These are phyloP conservation scores for Syngnathoides biaculeatus DNA, from an alignment of 2,113 vertebrate species.

Conservation along the genomic window DNA sequence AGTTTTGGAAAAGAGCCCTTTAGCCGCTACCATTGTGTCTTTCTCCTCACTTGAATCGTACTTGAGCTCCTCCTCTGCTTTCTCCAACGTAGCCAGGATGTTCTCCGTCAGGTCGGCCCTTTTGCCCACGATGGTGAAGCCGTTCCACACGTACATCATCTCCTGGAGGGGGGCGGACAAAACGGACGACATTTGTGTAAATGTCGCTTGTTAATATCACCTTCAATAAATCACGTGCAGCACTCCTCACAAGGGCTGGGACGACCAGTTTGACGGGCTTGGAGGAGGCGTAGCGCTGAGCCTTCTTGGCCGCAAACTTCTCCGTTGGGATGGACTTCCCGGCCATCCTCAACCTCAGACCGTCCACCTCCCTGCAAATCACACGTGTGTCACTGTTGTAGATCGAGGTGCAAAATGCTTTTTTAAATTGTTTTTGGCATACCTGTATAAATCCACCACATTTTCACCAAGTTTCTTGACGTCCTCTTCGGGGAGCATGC, in stretches of 20 bases:
- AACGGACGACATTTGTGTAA: neutral
- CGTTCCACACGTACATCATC: slow-evolving; percentile 82
- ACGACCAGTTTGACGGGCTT: slow-evolving; percentile 58
- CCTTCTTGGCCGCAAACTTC: slow-evolving; percentile 76
- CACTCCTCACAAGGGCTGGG: slow-evolving; percentile 68
- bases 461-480: slow-evolving; percentile 76
- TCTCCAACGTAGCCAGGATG: slow-evolving; percentile 82
- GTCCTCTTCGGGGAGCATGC: slow-evolving; percentile 86
- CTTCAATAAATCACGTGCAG: neutral
- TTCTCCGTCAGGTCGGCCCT: slow-evolving; percentile 71
- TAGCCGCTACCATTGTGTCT: neutral
- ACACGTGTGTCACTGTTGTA: neutral
- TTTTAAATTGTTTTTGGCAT: neutral
- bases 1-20: neutral
- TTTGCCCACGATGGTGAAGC: slow-evolving; percentile 72
- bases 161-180: slow-evolving; percentile 51
- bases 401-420: neutral
- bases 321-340: slow-evolving; percentile 77
- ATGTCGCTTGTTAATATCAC: neutral
- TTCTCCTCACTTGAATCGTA: slow-evolving; percentile 74
- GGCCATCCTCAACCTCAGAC: slow-evolving; percentile 69
- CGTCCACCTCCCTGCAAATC: slow-evolving; percentile 68
- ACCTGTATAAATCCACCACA: slow-evolving; percentile 83
- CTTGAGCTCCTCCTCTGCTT: slow-evolving; percentile 79
- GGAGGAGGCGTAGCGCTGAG: slow-evolving; percentile 60